Evolutionary conservation across 2,797 vertebrate genomes (phyloP), one percentile per base, ranked within the genome.

Genomic region (Lacerta bilineata): DNA sequence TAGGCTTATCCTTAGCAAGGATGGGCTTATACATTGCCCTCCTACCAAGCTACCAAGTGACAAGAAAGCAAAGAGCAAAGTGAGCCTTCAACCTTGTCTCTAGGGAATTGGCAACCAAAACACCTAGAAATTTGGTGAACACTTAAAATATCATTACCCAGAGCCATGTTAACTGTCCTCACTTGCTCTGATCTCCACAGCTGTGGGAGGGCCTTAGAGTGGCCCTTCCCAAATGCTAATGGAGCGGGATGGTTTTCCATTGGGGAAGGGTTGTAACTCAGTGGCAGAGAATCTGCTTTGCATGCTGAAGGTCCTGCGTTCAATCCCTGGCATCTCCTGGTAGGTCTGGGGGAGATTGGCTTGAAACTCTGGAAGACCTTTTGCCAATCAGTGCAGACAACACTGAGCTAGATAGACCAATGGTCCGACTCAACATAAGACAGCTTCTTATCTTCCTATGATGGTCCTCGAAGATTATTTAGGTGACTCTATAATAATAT

Each of bases 1-100:
- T 46, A 74, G 25, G 84, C 50, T 90, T 92, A 61, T 84, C n/a
- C 89, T 92, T 88, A 87, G 82, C 50, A 78, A 50, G 84, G 17
- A 4, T 88, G 18, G 77, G 85, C 11, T 90, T 91, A 93, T 94
- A 91, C 90, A 95, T 91, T 90, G 33, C 33, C 3, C 88, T 80
- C 80, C 92, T 76, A 91, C 88, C 87, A 88, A 46, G 25, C 33
- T 91, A 29, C 43, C 36, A 55, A 89, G 68, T 92, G 80, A 33
- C 77, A 94, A 91, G 29, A 90, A 89, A 92, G 80, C 86, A 13
- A 39, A 83, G 11, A 90, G 82, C 68, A 27, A n/a, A 88, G 77
- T 71, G 59, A 89, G 89, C 85, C 61, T 64, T 23, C 64, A 89
- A 29, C n/a, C 29, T 59, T 71, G 46, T 55, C 46, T 25, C 18